Percentiles rank a stretch among this genome's conserved stretches.
Conservation (phyloP, 2,113 vertebrate genomes). For the Rhinogobius similis region DNA sequence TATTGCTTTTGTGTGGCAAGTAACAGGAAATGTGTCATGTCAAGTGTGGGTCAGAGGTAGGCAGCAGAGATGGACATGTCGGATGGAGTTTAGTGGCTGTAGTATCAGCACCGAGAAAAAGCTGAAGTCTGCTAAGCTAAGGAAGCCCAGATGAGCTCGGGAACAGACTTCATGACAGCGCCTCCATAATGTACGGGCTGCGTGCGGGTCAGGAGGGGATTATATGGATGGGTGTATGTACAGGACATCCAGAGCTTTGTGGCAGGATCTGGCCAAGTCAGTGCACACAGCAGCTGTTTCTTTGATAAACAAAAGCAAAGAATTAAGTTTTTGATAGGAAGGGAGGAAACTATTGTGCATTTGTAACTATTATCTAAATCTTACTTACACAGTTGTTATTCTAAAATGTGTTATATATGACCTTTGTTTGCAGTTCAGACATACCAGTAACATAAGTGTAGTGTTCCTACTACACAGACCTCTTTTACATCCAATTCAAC, state of each 20-base stretch:
- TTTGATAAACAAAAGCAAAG: neutral
- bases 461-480: neutral
- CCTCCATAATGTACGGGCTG: constrained; percentile 44
- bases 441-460: neutral
- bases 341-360: neutral
- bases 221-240: constrained; percentile 10
- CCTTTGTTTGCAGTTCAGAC: neutral
- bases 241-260: constrained; percentile 44
- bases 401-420: neutral
- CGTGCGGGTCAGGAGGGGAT: constrained; percentile 55
- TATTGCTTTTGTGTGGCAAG: neutral
- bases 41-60: constrained; percentile 66
- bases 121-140: constrained; percentile 51
- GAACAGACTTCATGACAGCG: constrained; percentile 22
- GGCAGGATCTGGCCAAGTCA: constrained; percentile 42
- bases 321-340: neutral
- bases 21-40: neutral
- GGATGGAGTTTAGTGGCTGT: constrained; percentile 52
- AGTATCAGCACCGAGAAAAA: constrained; percentile 66
- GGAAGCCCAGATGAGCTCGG: constrained; percentile 36
- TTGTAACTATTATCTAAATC: neutral
- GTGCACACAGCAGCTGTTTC: constrained; percentile 26
- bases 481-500: neutral
- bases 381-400: neutral
- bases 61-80: constrained; percentile 13